Evolutionary conservation across 2,113 vertebrate species (phyloP).

Genomic region (Rhea americana): DNA sequence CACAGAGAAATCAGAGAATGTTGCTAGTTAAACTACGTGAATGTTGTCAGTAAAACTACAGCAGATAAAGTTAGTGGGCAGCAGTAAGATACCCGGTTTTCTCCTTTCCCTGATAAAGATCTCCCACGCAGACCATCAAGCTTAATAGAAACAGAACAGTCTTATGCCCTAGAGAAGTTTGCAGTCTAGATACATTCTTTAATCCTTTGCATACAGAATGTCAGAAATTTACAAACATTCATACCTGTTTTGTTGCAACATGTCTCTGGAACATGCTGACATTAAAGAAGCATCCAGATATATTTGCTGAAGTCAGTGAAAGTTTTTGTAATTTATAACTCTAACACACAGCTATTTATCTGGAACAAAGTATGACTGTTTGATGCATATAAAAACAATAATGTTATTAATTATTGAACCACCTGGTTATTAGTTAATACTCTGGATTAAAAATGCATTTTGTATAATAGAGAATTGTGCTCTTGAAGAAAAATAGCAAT

Average conservation of each 20-base stretch:
- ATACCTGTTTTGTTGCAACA: conserved; percentile 57
- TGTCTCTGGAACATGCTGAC: conserved; percentile 20
- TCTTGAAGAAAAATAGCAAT: not conserved
- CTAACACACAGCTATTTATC: conserved; percentile 22
- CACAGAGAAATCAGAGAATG: not conserved
- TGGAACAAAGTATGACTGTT: not conserved
- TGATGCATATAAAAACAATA: not conserved
- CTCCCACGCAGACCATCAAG: not conserved
- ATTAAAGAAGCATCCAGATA: conserved; percentile 31
- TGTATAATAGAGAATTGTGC: not conserved
- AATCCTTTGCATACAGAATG: conserved; percentile 41
- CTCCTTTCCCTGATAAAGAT: conserved; percentile 7
- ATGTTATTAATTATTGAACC: conserved; percentile 5
- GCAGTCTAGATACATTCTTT: not conserved
- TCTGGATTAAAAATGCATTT: not conserved
- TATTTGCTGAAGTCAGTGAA: conserved; percentile 54
- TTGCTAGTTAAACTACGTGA: not conserved
- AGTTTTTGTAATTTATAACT: conserved; percentile 23
- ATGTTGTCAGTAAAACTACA: not conserved
- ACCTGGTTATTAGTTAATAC: not conserved
- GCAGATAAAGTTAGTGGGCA: not conserved
- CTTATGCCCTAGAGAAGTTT: conserved; percentile 11
- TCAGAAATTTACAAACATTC: conserved; percentile 34
- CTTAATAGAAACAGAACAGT: not conserved
- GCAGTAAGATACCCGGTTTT: not conserved